phyloP scores from a whole-genome alignment of 2,113 vertebrate genomes.

The Zeus faber region DNA sequence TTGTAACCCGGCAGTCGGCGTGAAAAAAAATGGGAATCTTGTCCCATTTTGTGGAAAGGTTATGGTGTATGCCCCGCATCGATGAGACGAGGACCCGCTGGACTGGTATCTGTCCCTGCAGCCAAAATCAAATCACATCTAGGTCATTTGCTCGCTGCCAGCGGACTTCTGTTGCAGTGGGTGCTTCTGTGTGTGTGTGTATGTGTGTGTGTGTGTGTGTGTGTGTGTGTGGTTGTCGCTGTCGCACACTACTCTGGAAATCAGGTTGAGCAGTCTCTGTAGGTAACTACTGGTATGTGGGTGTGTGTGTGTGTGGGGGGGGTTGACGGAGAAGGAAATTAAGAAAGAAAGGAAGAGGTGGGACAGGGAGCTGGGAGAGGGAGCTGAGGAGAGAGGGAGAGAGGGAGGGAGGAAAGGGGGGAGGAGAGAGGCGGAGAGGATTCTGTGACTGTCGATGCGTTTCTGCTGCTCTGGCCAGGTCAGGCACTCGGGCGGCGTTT shows the following conservation, averaged over 20 bases:
- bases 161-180: constrained; percentile 11
- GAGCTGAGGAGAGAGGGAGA: no score
- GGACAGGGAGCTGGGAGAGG: no score
- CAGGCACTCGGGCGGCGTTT: no score
- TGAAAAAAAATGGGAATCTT: background rate
- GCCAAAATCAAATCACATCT: constrained; percentile 60
- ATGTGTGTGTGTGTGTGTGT: constrained; percentile 16
- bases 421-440: no score
- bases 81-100: constrained; percentile 9
- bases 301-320: no score
- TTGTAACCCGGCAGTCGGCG: background rate
- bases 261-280: constrained; percentile 8
- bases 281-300: no score
- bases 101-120: constrained; percentile 31
- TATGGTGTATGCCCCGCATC: constrained; percentile 7
- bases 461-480: no score
- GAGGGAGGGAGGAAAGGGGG: background rate
- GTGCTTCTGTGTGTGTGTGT: constrained; percentile 16
- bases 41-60: background rate
- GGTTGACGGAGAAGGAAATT: no score
- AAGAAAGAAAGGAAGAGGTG: no score
- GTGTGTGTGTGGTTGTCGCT: background rate
- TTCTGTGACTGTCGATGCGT: no score
- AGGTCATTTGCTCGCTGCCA: constrained; percentile 45
- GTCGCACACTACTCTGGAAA: constrained; percentile 14